These are phyloP conservation scores for Phoenicopterus ruber DNA, from an alignment of 2,113 vertebrate genomes.

Conservation along the genomic window DNA sequence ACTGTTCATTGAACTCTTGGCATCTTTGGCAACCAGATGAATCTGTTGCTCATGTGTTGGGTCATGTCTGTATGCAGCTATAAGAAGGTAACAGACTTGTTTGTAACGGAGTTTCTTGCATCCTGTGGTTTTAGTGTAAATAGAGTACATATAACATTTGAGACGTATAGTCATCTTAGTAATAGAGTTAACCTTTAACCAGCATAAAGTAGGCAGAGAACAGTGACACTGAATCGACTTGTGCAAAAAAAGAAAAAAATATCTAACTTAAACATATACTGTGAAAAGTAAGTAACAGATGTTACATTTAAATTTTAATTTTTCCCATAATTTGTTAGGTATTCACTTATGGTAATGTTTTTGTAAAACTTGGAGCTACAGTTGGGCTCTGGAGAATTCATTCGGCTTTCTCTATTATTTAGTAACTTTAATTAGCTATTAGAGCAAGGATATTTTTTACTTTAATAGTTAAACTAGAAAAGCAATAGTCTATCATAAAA, in stretches of 20 bases:
- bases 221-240: neutral
- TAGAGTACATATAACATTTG: neutral
- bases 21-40: neutral
- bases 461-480: neutral
- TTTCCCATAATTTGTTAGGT: neutral
- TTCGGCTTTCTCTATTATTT: neutral
- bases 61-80: neutral
- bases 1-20: neutral
- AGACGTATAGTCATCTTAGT: accelerated
- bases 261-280: neutral
- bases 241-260: neutral
- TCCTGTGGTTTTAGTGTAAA: neutral
- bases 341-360: neutral
- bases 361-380: neutral
- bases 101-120: neutral
- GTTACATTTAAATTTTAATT: neutral
- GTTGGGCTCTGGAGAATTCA: neutral
- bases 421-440: neutral
- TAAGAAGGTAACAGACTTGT: neutral
- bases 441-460: neutral
- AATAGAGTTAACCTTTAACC: neutral
- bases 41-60: neutral
- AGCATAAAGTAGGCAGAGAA: neutral
- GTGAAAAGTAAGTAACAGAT: neutral
- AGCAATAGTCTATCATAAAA: neutral